These are phyloP conservation scores for Scaptomyza hsui DNA, from an alignment of 1,140 invertebrate genomes.

Conservation along the genomic window DNA sequence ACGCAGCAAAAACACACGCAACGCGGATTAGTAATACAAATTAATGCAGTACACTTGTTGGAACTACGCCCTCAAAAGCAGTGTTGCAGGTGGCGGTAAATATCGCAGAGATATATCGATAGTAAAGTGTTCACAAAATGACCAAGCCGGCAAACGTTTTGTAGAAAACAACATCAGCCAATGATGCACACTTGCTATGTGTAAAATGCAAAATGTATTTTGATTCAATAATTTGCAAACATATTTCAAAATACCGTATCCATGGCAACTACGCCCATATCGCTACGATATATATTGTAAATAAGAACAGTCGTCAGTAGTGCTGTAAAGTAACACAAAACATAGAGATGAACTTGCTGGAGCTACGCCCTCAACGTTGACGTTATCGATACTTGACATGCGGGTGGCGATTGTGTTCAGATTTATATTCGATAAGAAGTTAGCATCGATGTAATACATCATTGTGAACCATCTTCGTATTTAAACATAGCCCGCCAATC, in stretches of 20 bases:
- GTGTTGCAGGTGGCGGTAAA: conserved; percentile 35
- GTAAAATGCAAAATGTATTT: too few relatives aligned
- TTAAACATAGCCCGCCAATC: neutral
- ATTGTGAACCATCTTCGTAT: neutral
- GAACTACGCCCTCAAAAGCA: conserved; percentile 77
- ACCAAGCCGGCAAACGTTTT: neutral
- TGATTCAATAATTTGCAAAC: conserved; percentile 6
- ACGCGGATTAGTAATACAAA: conserved; percentile 68
- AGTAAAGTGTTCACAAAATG: neutral
- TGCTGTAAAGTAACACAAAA: neutral
- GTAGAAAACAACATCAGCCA: neutral
- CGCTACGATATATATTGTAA: neutral
- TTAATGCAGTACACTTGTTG: conserved; percentile 70
- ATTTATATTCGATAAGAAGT: neutral
- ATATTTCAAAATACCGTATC: neutral
- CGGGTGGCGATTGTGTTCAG: neutral
- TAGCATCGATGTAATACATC: conserved; percentile 2
- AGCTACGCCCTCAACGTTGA: neutral
- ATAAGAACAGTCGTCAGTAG: neutral
- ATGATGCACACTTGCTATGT: neutral
- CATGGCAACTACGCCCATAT: neutral
- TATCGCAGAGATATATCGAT: conserved; percentile 30
- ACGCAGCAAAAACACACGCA: conserved; percentile 32
- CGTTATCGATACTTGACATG: neutral
- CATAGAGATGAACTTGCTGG: neutral